Conservation (phyloP, 1,140 invertebrate genomes). For the Aphelenchoides fujianensis region DNA sequence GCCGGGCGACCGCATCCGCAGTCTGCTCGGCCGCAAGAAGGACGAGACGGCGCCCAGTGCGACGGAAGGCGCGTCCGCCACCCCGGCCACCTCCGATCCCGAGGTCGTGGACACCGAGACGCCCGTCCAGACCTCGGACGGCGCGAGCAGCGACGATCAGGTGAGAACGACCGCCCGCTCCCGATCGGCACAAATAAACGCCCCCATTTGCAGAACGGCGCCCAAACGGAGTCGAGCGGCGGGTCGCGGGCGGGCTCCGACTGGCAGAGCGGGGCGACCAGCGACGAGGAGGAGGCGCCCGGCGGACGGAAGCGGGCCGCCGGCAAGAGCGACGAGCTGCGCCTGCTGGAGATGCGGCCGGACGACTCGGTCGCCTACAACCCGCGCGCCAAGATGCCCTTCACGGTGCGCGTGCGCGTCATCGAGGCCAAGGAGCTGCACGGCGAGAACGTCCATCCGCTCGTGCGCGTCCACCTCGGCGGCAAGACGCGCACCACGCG, state of each 20-base stretch:
- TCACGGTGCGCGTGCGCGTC: slow-evolving; percentile 18
- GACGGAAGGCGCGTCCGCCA: neutral
- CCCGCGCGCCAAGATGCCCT: neutral
- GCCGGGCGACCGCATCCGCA: neutral
- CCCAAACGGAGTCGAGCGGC: neutral
- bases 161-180: too few relatives aligned
- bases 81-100: neutral
- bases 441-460: slow-evolving; percentile 23
- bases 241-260: slow-evolving; percentile 21
- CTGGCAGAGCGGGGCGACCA: slow-evolving; percentile 1
- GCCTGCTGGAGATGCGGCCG: slow-evolving; percentile 2
- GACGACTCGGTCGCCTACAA: slow-evolving; percentile 20
- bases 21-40: neutral
- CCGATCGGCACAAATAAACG: neutral
- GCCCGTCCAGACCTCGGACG: slow-evolving; percentile 25
- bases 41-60: neutral
- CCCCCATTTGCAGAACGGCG: too few relatives aligned
- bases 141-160: neutral
- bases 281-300: neutral
- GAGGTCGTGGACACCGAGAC: slow-evolving; percentile 16
- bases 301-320: neutral
- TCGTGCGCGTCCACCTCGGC: slow-evolving; percentile 19
- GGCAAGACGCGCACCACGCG: slow-evolving; percentile 22
- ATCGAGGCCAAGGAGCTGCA: slow-evolving; percentile 35
- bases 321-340: neutral